These are phyloP conservation scores for Anarhynchus alexandrinus DNA, from an alignment of 2,113 vertebrate species.

Conservation along the genomic window DNA sequence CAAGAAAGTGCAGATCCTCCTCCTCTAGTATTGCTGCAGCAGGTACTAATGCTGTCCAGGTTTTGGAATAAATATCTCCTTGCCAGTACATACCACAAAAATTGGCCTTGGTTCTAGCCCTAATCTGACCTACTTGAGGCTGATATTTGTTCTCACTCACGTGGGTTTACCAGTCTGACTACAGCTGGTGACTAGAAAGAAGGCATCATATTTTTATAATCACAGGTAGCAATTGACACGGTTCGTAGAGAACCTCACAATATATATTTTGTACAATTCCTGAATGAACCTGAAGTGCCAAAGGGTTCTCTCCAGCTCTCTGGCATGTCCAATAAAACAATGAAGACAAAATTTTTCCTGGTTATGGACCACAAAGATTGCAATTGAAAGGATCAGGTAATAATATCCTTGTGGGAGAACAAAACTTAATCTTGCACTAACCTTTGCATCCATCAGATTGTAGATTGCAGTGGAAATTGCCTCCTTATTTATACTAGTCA, in stretches of 20 bases:
- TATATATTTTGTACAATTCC: not conserved
- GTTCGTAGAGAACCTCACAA: not conserved
- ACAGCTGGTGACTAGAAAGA: not conserved
- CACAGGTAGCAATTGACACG: not conserved
- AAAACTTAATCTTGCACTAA: not conserved
- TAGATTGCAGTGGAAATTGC: slow-evolving; percentile 45
- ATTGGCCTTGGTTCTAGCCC: not conserved
- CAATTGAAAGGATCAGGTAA: not conserved
- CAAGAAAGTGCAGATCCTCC: not conserved
- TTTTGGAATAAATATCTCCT: not conserved
- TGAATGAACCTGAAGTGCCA: not conserved
- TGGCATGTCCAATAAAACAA: not conserved
- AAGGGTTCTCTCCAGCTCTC: not conserved
- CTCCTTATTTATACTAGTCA: slow-evolving; percentile 31
- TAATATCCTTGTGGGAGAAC: not conserved
- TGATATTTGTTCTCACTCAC: not conserved
- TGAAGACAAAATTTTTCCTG: not conserved
- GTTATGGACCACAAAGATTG: not conserved
- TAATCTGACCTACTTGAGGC: not conserved
- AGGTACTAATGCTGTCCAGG: not conserved
- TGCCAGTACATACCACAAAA: not conserved
- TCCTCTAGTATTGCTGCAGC: not conserved
- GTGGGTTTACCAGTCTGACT: not conserved
- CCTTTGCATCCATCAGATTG: slow-evolving; percentile 54
- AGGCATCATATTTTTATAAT: not conserved